Evolutionary conservation across 2,113 vertebrate species (phyloP).

Genomic region (Dasyprocta punctata): DNA sequence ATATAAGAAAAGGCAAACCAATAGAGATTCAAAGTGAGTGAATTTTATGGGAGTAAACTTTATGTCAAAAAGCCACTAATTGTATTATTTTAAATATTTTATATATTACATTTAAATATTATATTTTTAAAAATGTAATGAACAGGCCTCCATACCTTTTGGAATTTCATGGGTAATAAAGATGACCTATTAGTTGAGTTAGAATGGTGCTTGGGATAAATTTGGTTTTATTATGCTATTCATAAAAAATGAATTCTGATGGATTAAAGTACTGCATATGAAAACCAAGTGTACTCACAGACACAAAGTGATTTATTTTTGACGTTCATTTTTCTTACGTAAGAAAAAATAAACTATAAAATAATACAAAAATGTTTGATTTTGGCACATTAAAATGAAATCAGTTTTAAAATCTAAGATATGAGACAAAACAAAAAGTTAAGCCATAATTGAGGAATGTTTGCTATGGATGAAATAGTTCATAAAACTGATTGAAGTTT

Average conservation of each 20-base stretch:
- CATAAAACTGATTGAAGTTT: not conserved
- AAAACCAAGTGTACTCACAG: not conserved
- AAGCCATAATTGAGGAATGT: not conserved
- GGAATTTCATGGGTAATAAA: not conserved
- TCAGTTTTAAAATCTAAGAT: not conserved
- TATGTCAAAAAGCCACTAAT: not conserved
- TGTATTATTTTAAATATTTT: not conserved
- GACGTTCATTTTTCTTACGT: not conserved
- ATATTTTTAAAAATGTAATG: not conserved
- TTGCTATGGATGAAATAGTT: not conserved
- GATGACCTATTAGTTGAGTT: not conserved
- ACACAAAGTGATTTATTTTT: not conserved
- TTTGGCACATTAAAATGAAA: not conserved
- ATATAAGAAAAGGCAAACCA: not conserved
- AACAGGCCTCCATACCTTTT: not conserved
- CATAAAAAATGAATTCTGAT: not conserved
- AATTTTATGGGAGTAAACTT: slow-evolving; percentile 1
- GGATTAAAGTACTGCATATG: not conserved
- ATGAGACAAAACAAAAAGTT: not conserved
- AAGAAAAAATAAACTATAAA: not conserved
- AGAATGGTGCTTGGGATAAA: not conserved
- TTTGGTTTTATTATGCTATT: not conserved
- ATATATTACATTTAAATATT: not conserved
- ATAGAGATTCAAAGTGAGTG: not conserved
- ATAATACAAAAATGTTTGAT: not conserved